Evolutionary conservation across 2,113 vertebrate genomes (phyloP).

Genomic region (Leucosticte australis): DNA sequence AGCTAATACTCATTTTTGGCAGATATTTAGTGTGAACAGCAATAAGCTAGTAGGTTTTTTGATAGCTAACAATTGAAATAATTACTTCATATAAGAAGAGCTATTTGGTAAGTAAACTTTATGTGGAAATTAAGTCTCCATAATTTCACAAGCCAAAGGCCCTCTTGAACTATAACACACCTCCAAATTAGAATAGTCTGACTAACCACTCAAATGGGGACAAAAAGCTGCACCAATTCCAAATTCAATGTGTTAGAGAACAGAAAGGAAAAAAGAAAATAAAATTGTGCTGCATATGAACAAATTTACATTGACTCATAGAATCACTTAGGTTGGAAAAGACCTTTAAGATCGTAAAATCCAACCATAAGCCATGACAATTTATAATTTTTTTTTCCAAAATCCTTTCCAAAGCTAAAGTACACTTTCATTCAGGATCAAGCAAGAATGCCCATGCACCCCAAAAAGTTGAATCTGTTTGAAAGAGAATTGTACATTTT

Average conservation of each 20-base stretch:
- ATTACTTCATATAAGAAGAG: not conserved
- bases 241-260: not conserved
- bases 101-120: not conserved
- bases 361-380: not conserved
- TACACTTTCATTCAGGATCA: not conserved
- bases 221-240: not conserved
- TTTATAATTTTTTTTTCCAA: not conserved
- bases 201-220: not conserved
- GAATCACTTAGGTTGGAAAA: not conserved
- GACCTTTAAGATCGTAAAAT: not conserved
- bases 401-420: not conserved
- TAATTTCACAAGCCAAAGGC: not conserved
- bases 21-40: not conserved
- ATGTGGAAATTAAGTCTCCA: not conserved
- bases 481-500: not conserved
- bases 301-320: not conserved
- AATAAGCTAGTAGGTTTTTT: not conserved
- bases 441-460: not conserved
- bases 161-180: not conserved
- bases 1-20: not conserved
- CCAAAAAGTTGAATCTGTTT: not conserved
- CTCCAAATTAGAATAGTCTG: not conserved
- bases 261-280: not conserved
- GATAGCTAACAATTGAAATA: not conserved
- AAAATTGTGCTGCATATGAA: not conserved